Base-by-base conservation (phyloP, 2,888 invertebrate species). In the Xanthia togata region DNA sequence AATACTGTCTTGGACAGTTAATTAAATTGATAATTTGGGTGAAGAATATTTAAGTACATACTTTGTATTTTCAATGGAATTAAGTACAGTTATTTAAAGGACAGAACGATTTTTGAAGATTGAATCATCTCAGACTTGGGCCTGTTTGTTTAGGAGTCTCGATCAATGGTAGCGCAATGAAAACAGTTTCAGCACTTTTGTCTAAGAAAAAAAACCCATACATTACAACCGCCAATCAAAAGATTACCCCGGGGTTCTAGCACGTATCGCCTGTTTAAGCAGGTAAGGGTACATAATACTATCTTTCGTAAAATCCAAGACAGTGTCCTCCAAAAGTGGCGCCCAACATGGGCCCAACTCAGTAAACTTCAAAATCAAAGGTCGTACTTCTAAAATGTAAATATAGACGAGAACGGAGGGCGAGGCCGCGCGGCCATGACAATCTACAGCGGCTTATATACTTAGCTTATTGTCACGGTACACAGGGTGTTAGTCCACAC, bases 391-490 rank as follows among this genome's bases (percentile, higher is more conserved):
- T 88, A 88, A 87, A 79, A 85, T 78, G 85, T 82, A 83, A 83
- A 84, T 84, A 83, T 83, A 83, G 82, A 72, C n/a, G 57, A 65
- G 71, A 71, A 76, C 63, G 71, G 70, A 57, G 76, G 83, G 87
- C 88, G 83, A 88, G 82, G 86, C 84, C 78, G 70, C 87, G 87
- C 77, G 82, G 89, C 85, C 88, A 88, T 88, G 88, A 88, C 88
- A 88, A 88, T 88, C 94, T 95, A 95, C 93, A 89, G 94, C 93
- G 90, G 91, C 93, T 91, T 91, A 91, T 81, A 94, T 90, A 93
- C 91, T 93, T 93, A 95, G 94, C 94, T 95, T 96, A 96, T 96
- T 96, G 96, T 96, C 96, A 93, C 91, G 89, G 89, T 93, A 95
- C 94, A 95, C 93, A 87, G 90, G 80, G 91, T 95, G 96, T 96